Evolutionary conservation across 2,797 vertebrate species (phyloP), one percentile per base, ranked within the genome.

Genomic region (Garrulus glandarius): DNA sequence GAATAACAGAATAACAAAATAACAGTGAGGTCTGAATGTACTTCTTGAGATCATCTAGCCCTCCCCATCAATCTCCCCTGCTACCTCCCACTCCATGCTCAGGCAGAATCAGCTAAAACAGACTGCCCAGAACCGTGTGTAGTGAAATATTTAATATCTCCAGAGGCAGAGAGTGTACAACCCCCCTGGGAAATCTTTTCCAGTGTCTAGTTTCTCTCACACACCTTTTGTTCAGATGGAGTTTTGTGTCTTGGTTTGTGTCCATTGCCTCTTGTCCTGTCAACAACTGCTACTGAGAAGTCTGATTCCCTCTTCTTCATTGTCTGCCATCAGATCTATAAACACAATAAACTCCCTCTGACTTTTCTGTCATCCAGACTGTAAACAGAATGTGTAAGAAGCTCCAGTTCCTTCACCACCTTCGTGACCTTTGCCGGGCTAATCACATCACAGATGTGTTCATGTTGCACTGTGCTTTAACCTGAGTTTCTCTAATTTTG

Each of bases 21-120:
- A 52, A 85, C 13, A 69, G 0, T 72, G 36, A 67, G 3, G 4
- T 24, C 46, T 6, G 34, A 92, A 87, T 6, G 5, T 10, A 11
- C 2, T 34, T 32, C 23, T 43, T 77, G 46, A 77, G 46, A 44
- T 59, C 22, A 68, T 13, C 26, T 44, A 39, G 7, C 9, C 8
- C 3, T 50, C 21, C 4, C 16, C 1, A 4, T 14, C 13, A 13
- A 36, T 15, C 16, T 63, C 3, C 13, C 6, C 23, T 26, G 2
- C 7, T 46, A 36, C 29, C 2, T 29, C 5, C 10, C 4, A 32
- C 13, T 50, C 19, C 34, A 20, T 59, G 11, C 11, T 67, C 9
- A 67, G 71, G 32, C 23, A 71, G 15, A 15, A 67, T 78, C 53
- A 87, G 5, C 5, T 68, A 29, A 24, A 78, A 78, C 5, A 68